A percentile compares a stretch with the other conserved stretches of the same genome.
Conservation (phyloP, 2,797 vertebrate species). For the Melanogrammus aeglefinus region DNA sequence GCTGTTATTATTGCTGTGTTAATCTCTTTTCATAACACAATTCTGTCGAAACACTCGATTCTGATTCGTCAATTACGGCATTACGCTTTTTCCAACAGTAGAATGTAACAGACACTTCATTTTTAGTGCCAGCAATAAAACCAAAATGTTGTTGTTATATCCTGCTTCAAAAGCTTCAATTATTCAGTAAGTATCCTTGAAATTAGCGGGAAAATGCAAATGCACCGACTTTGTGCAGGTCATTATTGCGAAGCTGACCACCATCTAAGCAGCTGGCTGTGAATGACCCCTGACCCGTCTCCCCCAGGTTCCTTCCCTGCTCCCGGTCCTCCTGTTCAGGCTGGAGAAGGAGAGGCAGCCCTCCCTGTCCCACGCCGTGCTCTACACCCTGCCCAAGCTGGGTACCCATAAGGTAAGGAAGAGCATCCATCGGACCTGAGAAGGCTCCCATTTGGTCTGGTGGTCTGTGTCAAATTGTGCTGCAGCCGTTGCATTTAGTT, state of each 20-base stretch:
- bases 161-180: too few relatives aligned
- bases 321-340: slow-evolving; percentile 87
- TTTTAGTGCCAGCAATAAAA: too few relatives aligned
- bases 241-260: too few relatives aligned
- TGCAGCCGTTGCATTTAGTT: background rate
- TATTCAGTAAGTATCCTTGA: too few relatives aligned
- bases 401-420: slow-evolving; percentile 87
- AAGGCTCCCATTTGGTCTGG: background rate
- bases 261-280: background rate
- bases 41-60: background rate
- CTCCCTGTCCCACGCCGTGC: slow-evolving; percentile 72
- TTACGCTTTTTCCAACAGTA: too few relatives aligned
- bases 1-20: too few relatives aligned
- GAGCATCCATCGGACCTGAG: background rate
- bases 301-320: slow-evolving; percentile 83
- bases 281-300: background rate
- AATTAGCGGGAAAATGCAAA: too few relatives aligned
- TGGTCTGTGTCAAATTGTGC: background rate
- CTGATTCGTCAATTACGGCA: too few relatives aligned
- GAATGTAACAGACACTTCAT: background rate
- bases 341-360: slow-evolving; percentile 82
- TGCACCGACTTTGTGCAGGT: too few relatives aligned
- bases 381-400: slow-evolving; percentile 84
- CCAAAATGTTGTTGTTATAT: too few relatives aligned
- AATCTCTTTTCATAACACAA: too few relatives aligned